Evolutionary conservation across 2,888 invertebrate species (phyloP), one percentile per base, ranked within the genome.

Genomic region (Venusia cambrica): DNA sequence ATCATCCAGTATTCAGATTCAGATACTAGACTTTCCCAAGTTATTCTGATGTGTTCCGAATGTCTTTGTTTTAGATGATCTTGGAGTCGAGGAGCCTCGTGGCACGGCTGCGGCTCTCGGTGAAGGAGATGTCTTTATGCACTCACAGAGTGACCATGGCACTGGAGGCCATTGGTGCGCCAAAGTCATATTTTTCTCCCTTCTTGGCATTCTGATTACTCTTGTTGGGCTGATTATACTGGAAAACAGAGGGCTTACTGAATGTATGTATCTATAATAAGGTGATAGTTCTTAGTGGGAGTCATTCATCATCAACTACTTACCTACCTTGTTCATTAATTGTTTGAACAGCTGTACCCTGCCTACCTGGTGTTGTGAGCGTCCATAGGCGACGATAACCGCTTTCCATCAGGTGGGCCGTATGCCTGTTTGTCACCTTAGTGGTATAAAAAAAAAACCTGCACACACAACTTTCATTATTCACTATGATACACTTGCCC

Each of bases 101-200:
- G 85, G 85, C 5, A 87, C 87, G 11, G 72, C 84, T 10, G 87
- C 85, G 30, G 66, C 64, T 25, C 63, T 87, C 6, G 87, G 89
- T 13, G 89, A 88, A 51, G 93, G 94, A 30, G 94, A 94, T 74
- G 88, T 92, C 41, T 92, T 92, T 55, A 91, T 95, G 62, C 95
- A 95, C 67, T 89, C 94, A 10, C 90, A 93, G 27, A 91, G 92
- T 52, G 94, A 95, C 19, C 91, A 89, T 53, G 91, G 91, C 21
- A 93, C 94, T 6, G 94, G 94, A 20, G 95, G 95, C 14, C 94
- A 94, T 64, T 92, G 94, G 89, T 94, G 94, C 74, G 94, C 95
- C 15, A 94, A 94, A 79, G 87, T 95, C 34, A 89, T 95, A 57
- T 96, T 96, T 75, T 94, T 95, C 64, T 79, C 91, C 1, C 77